These are phyloP conservation scores for Acanthaster planci DNA, from an alignment of 35 echinoderm and acorn worm genomes.

Conservation along the genomic window DNA sequence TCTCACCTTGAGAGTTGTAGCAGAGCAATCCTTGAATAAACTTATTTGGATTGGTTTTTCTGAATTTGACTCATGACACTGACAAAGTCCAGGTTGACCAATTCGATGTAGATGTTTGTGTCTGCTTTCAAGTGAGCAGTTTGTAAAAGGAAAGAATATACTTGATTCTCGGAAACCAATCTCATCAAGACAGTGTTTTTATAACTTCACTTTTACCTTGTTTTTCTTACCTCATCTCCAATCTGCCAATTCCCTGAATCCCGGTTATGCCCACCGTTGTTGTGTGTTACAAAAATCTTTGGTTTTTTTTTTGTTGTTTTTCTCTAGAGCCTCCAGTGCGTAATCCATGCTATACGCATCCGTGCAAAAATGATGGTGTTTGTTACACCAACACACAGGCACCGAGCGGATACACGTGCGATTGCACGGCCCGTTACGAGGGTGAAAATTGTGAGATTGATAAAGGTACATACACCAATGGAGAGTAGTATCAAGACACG, in stretches of 20 bases:
- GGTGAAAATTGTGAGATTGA: conserved; percentile 57
- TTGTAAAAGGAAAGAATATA: too few species aligned
- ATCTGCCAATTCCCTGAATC: neutral
- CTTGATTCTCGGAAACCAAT: too few species aligned
- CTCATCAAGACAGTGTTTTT: too few species aligned
- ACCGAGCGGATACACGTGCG: conserved; percentile 34
- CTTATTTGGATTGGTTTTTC: too few species aligned
- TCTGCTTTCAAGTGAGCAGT: too few species aligned
- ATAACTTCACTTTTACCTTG: too few species aligned
- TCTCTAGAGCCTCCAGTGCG: conserved; percentile 1
- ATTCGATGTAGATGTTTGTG: too few species aligned
- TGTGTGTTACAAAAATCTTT: conserved; percentile 17
- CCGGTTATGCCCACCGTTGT: neutral
- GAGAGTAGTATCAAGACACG: neutral
- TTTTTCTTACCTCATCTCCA: neutral
- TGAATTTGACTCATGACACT: too few species aligned
- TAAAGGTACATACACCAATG: conserved; percentile 39
- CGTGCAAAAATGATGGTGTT: conserved; percentile 54
- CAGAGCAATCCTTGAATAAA: too few species aligned
- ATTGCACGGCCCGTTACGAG: conserved; percentile 54
- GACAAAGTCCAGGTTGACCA: too few species aligned
- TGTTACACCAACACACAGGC: conserved; percentile 30
- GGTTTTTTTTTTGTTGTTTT: conserved; percentile 5
- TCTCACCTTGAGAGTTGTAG: too few species aligned
- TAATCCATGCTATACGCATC: conserved; percentile 50